A percentile compares a stretch with the other conserved stretches of the same genome.
Conservation (phyloP, 2,888 invertebrate genomes). For the Idaea dimidiata region DNA sequence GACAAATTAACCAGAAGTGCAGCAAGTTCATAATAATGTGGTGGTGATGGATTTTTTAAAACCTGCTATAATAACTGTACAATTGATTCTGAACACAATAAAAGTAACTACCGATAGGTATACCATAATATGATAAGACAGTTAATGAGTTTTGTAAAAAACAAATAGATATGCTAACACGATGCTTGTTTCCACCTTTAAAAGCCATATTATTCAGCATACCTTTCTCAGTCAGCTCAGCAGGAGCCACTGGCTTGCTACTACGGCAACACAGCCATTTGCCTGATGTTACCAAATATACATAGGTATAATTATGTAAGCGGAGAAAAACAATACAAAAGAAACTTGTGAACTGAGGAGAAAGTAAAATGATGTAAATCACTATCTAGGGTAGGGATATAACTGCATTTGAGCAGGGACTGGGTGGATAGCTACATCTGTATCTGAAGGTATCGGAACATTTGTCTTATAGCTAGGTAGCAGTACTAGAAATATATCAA, state of each 20-base stretch:
- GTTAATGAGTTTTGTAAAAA: too few relatives aligned
- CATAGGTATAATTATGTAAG: background rate
- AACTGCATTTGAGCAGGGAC: background rate
- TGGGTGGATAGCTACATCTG: background rate
- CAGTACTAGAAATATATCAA: conserved; percentile 8
- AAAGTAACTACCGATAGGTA: too few relatives aligned
- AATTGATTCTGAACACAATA: too few relatives aligned
- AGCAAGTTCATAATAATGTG: too few relatives aligned
- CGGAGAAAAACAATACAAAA: background rate
- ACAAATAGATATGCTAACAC: too few relatives aligned
- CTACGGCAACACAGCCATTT: conserved; percentile 67
- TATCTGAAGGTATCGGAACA: background rate
- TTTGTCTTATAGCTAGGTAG: background rate
- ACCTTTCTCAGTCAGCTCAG: conserved; percentile 54
- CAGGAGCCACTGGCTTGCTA: conserved; percentile 53
- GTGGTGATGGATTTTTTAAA: too few relatives aligned
- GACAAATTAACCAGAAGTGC: too few relatives aligned
- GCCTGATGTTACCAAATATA: conserved; percentile 50
- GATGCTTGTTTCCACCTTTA: too few relatives aligned
- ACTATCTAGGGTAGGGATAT: background rate
- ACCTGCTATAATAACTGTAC: too few relatives aligned
- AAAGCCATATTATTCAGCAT: conserved; percentile 30
- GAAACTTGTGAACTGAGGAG: background rate
- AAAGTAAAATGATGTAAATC: background rate
- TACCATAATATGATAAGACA: too few relatives aligned